Conservation (phyloP, 2,888 invertebrate genomes). For the Chrysomela aeneicollis region DNA sequence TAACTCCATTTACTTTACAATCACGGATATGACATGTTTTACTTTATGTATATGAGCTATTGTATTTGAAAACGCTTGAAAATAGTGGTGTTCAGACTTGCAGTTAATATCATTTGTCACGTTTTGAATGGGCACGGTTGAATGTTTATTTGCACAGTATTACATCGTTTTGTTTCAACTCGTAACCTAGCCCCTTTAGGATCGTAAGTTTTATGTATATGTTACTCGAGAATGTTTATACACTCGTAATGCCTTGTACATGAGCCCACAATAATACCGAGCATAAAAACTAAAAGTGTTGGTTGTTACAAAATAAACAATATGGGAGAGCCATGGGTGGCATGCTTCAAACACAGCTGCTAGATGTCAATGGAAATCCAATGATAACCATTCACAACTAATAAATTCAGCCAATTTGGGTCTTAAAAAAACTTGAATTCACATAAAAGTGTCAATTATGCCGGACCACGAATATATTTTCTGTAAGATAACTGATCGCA, state of each 20-base stretch:
- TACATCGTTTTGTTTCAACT: constrained; percentile 7
- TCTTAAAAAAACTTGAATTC: too few relatives aligned
- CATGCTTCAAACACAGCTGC: neutral
- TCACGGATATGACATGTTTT: neutral
- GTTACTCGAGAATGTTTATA: constrained; percentile 5
- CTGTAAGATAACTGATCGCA: too few relatives aligned
- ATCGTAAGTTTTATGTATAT: constrained; percentile 5
- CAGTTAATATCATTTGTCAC: constrained; percentile 7
- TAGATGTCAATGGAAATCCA: neutral
- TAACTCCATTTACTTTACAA: constrained; percentile 2
- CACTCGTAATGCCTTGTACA: constrained; percentile 7
- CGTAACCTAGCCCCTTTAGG: constrained; percentile 7
- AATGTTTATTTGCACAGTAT: constrained; percentile 5
- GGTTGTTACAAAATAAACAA: constrained; percentile 1
- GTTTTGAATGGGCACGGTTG: constrained; percentile 1
- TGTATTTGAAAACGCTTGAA: neutral
- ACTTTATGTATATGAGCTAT: constrained; percentile 7
- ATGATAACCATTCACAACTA: too few relatives aligned
- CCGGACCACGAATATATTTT: too few relatives aligned
- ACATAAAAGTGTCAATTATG: too few relatives aligned
- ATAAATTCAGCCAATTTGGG: too few relatives aligned
- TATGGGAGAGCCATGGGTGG: neutral
- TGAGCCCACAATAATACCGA: constrained; percentile 5
- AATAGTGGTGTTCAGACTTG: neutral
- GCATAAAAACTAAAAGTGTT: neutral